Base-by-base conservation (phyloP, 2,113 vertebrate genomes). In the Cairina moschata region DNA sequence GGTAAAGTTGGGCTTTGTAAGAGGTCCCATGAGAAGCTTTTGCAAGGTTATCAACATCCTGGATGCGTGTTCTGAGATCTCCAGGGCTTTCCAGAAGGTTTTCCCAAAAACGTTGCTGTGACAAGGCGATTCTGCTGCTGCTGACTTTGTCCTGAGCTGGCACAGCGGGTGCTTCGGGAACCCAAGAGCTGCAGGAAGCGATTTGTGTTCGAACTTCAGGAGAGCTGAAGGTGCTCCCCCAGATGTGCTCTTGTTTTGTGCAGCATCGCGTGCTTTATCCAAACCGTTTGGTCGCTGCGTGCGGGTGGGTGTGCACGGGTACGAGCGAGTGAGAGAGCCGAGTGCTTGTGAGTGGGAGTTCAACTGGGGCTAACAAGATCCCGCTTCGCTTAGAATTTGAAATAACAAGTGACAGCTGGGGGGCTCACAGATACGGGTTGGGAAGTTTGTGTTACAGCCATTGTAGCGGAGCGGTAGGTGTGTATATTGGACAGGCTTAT, bases 291-390 rank as follows among this genome's bases (percentile, higher is more conserved):
- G 31, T 67, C 1, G 1, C 60, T 68, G 20, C 1, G 0, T 79
- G n/a, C 17, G 5, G 69, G 65, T 42, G 6, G 59, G 20, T 0
- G 0, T 79, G n/a, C 18, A 4, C 62, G 59, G 38, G 5, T 59
- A 10, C 58, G 31, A 85, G 7, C 74, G 72, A 72, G 56, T 34
- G 32, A 77, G 55, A 13, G 31, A 63, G 69, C 36, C 26, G 44
- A 79, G 55, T 10, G 69, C 77, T 83, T 83, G 59, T 88, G 83
- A 93, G 83, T 90, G 72, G 60, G 48, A 72, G 63, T 86, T 96
- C 34, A 52, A 8, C 88, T 96, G 93, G 68, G 85, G 68, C 85
- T 91, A 50, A 78, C 68, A 81, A 67, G 65, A 68, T 78, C 34
- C 56, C 88, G 2, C 79, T 95, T 86, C 38, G 13, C 32, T 75